Evolutionary conservation across 1,140 invertebrate genomes (phyloP), one percentile per base, ranked within the genome.

Genomic region (Hestina assimilis): DNA sequence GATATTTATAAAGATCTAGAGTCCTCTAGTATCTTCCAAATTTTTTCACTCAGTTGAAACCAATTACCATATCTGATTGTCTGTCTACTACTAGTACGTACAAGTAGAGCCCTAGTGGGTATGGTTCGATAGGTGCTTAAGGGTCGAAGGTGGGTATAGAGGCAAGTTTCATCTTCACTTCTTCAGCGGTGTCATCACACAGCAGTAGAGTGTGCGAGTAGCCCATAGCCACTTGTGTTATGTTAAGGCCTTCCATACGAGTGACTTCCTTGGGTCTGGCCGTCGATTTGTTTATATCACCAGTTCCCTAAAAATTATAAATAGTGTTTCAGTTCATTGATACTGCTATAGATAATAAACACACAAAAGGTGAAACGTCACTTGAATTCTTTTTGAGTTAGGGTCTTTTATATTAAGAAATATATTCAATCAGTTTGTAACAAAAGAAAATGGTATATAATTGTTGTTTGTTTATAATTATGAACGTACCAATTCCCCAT

Each of bases 211-310:
- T 94, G 80, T 98, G 96, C 8, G 94, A 95, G 58, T 93, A 92
- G 11, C 96, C 96, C 92, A 96, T 96, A 5, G 94, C 87, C 9
- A 98, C 92, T 38, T 93, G 91, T 56, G 94, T 92, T 35, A 97
- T 92, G 80, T 96, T 94, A 19, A 96, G 87, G 29, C 94, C 94
- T 40, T 95, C 94, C 69, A 98, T 86, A 21, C 93, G 92, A 59
- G 93, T 95, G 9, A 97, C 95, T 89, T 98, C 96, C 83, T 96
- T 94, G n/a, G 96, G 96, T 24, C 91, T 92, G 2, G 96, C 95
- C 9, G 95, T 95, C 0, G 96, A 97, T 75, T 96, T 97, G 72
- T 94, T 93, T 75, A 94, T 93, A 66, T 97, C 96, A 7, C 96
- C 96, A 63, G 96, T 93, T 60, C 96, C 96, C 94, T 96, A 74